Evolutionary conservation across 2,113 vertebrate species (phyloP), one percentile per base, ranked within the genome.

Genomic region (Bostrychus sinensis): DNA sequence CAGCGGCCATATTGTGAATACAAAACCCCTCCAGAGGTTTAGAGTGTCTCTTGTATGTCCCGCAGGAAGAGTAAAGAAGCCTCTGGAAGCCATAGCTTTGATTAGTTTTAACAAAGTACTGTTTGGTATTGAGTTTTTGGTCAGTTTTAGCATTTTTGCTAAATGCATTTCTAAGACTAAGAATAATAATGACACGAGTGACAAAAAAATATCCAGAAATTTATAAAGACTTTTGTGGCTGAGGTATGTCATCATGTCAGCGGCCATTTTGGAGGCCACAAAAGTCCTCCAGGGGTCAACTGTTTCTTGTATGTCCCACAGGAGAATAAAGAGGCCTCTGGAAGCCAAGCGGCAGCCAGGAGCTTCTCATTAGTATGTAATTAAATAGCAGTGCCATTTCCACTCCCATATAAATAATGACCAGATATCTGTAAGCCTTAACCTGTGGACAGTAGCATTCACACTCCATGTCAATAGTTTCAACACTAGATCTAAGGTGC

Each of bases 321-420:
- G 92, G 91, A 92, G 55, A 92, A 59, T 92, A 88, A 92, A 83
- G 91, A 91, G 64, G 57, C 84, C 64, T 82, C 87, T 80, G 89
- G 86, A 85, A 89, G 85, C 82, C 87, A 92, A 87, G 90, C 75
- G 54, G 75, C 81, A 85, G 82, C 87, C 54, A 87, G 83, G 75
- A 92, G 88, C 43, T 89, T 90, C 43, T 91, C 91, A 70, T 91
- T 92, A 92, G 91, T 92, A 91, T 84, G 91, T 92, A 89, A 86
- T 46, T 57, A 60, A 78, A 5, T 58, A 85, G 80, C 66, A 71
- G 55, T 74, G 67, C 34, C 70, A 78, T 88, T 71, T 72, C 54
- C 66, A 79, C 75, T 34, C 20, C 28, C 26, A 30, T n/a, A 65
- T 66, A 60, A 72, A 48, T 36, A 70, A 10, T 20, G 12, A 22